phyloP scores from a whole-genome alignment of 1,140 invertebrate genomes.

The Bombus breviceps region DNA sequence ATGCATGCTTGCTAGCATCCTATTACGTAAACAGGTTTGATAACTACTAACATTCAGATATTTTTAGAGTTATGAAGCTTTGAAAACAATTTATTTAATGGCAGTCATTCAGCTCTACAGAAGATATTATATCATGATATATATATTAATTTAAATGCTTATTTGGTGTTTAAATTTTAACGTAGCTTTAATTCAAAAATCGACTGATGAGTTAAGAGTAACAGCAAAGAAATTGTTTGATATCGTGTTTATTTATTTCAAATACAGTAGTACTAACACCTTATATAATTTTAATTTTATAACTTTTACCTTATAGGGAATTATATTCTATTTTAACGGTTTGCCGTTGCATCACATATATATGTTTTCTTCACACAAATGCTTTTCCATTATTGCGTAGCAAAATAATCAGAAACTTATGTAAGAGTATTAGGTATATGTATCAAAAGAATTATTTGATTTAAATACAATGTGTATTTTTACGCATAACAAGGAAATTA shows the following conservation, averaged over 20 bases:
- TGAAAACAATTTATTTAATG: background rate
- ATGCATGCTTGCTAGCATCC: background rate
- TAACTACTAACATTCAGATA: background rate
- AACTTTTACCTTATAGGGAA: background rate
- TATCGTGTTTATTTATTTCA: no score
- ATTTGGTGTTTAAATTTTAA: background rate
- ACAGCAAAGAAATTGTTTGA: no score
- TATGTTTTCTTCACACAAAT: background rate
- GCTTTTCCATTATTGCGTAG: background rate
- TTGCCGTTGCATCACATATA: background rate
- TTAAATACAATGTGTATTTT: background rate
- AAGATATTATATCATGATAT: no score
- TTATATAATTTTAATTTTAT: background rate
- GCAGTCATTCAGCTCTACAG: background rate
- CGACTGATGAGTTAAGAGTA: no score
- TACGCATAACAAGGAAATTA: background rate
- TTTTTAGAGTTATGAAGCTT: background rate
- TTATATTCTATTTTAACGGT: background rate
- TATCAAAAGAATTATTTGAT: background rate
- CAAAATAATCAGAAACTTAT: background rate
- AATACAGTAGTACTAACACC: background rate
- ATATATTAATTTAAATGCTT: background rate
- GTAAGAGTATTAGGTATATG: background rate
- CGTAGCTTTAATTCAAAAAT: background rate
- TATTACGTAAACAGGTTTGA: background rate